These are phyloP conservation scores for Pheosia tremula DNA, from an alignment of 2,888 invertebrate species.

Conservation along the genomic window DNA sequence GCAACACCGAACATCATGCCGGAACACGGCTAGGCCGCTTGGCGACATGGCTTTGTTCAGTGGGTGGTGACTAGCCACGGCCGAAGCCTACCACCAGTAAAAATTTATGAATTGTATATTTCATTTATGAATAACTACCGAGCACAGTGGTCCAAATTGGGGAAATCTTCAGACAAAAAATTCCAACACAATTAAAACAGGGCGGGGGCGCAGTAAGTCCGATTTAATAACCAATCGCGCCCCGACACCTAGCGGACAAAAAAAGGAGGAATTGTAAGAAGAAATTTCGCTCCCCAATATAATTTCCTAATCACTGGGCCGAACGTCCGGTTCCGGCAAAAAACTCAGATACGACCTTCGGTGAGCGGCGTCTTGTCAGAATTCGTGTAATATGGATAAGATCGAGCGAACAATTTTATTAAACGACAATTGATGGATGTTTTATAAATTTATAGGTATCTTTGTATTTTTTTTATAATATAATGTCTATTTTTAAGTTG, in stretches of 20 bases:
- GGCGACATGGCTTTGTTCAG: no score
- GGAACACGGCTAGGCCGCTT: no score
- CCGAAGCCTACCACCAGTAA: no score
- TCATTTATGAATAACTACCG: no score
- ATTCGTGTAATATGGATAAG: constrained; percentile 62
- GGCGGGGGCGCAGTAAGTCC: constrained; percentile 66
- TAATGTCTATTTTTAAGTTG: no score
- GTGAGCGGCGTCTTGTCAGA: constrained; percentile 59
- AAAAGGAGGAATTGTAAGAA: constrained; percentile 49
- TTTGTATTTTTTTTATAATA: no score
- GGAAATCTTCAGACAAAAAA: constrained; percentile 40
- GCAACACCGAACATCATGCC: no score
- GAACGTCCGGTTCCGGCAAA: constrained; percentile 79
- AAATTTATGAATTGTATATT: no score
- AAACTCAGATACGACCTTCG: constrained; percentile 72
- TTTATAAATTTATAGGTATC: no score
- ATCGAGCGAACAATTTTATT: constrained; percentile 9
- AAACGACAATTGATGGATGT: no score
- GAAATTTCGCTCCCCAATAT: constrained; percentile 72
- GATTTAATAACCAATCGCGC: constrained; percentile 80
- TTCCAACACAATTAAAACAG: constrained; percentile 58
- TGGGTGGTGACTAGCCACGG: no score
- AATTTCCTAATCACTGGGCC: constrained; percentile 82
- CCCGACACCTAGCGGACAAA: constrained; percentile 66
- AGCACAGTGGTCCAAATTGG: constrained; percentile 32